Conservation (phyloP, 2,888 invertebrate genomes). For the Catocala fraxini region DNA sequence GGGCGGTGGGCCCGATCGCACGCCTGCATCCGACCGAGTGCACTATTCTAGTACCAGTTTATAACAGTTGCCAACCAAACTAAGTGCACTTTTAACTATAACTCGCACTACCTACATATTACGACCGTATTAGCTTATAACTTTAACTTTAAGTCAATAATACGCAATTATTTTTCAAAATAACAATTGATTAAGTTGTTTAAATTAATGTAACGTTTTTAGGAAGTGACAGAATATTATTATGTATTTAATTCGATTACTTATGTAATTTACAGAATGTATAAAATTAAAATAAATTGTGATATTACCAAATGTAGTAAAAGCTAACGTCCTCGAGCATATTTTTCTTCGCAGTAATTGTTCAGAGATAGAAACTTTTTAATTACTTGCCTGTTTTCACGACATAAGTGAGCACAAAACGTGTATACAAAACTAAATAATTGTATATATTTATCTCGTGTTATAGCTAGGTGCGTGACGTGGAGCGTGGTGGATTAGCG, state of each 20-base stretch:
- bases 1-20: conserved; percentile 54
- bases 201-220: too few species aligned
- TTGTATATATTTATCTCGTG: background rate
- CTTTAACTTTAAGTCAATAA: too few species aligned
- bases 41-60: conserved; percentile 61
- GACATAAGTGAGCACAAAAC: background rate
- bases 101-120: background rate
- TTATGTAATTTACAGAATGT: background rate
- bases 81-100: conserved; percentile 25
- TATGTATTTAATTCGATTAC: too few species aligned
- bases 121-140: too few species aligned
- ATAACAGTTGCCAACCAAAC: conserved; percentile 46
- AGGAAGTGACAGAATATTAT: too few species aligned
- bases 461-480: conserved; percentile 15
- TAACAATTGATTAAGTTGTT: too few species aligned
- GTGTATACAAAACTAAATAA: background rate
- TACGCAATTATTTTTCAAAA: too few species aligned
- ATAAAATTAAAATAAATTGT: too few species aligned
- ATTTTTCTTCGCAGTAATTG: background rate
- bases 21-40: conserved; percentile 67
- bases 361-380: background rate
- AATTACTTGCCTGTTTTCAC: background rate
- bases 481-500: conserved; percentile 18
- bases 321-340: background rate
- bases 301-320: background rate